These are phyloP conservation scores for Caenorhabditis zanzibari DNA, from an alignment of 2,888 invertebrate genomes.

Conservation along the genomic window DNA sequence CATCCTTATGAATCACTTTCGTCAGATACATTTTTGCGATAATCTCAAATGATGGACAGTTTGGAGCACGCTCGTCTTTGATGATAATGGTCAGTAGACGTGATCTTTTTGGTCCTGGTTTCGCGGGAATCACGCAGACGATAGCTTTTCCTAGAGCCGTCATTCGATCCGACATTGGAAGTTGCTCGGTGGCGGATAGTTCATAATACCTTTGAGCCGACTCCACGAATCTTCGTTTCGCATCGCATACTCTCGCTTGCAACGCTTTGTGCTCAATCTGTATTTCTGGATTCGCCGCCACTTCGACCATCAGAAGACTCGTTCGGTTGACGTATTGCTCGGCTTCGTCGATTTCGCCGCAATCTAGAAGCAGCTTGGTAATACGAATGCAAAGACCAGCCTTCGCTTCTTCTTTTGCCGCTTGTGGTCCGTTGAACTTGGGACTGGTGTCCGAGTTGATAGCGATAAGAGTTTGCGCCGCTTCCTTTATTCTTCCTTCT, in stretches of 20 bases:
- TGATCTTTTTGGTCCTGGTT: constrained; percentile 94
- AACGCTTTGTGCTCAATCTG: constrained; percentile 94
- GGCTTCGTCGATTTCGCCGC: constrained; percentile 89
- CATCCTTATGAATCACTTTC: constrained; percentile 92
- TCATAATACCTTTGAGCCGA: constrained; percentile 91
- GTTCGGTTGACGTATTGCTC: constrained; percentile 97
- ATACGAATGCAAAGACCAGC: constrained; percentile 60
- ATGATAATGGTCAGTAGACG: constrained; percentile 97
- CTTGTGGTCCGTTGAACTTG: constrained; percentile 88
- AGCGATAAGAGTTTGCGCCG: constrained; percentile 95
- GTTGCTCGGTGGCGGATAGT: constrained; percentile 93
- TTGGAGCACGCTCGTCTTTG: constrained; percentile 98
- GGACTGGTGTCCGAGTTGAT: constrained; percentile 94
- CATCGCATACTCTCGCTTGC: constrained; percentile 93
- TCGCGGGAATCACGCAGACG: constrained; percentile 95
- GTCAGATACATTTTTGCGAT: constrained; percentile 99
- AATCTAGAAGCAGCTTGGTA: constrained; percentile 52
- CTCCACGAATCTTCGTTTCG: constrained; percentile 92
- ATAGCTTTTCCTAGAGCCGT: constrained; percentile 95
- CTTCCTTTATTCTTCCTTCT: constrained; percentile 95
- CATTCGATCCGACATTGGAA: constrained; percentile 95
- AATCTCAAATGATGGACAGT: constrained; percentile 94
- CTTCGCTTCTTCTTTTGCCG: constrained; percentile 86
- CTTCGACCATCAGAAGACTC: constrained; percentile 87
- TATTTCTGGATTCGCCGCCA: constrained; percentile 87